Percentiles rank a stretch among this genome's conserved stretches.
Conservation (phyloP, 2,797 vertebrate species). For the Enteromius mattozi region DNA sequence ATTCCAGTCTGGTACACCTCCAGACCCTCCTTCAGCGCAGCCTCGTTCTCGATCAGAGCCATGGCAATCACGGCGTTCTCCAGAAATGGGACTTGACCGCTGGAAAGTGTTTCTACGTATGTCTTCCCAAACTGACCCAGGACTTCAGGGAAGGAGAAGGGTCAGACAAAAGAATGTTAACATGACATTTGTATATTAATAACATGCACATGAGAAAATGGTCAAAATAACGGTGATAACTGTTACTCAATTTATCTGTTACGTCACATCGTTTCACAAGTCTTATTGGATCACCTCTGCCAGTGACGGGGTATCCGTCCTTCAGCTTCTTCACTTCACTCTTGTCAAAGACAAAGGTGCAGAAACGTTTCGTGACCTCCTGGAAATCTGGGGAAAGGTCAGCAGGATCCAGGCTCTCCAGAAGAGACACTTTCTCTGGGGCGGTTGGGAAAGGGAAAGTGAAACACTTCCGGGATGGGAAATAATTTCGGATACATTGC, state of each 20-base stretch:
- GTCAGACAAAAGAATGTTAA: not conserved
- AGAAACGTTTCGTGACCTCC: constrained; percentile 51
- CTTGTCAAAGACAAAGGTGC: constrained; percentile 45
- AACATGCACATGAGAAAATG: not conserved
- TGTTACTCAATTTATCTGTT: not conserved
- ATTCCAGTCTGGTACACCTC: constrained; percentile 64
- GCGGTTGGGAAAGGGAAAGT: constrained; percentile 65
- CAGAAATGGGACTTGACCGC: constrained; percentile 62
- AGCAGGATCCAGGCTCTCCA: constrained; percentile 57
- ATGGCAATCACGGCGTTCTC: constrained; percentile 65
- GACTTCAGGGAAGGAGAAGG: constrained; percentile 50
- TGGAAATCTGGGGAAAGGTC: constrained; percentile 54
- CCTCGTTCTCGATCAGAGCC: constrained; percentile 65
- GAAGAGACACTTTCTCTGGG: constrained; percentile 47
- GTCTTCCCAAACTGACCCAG: constrained; percentile 62
- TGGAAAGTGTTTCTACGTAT: constrained; percentile 66
- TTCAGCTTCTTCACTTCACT: constrained; percentile 63
- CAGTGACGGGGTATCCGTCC: constrained; percentile 53
- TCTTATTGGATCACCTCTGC: not conserved
- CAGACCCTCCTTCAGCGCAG: constrained; percentile 55
- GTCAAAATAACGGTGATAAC: not conserved
- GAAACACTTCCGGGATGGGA: constrained; percentile 73
- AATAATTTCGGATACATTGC: constrained; percentile 70
- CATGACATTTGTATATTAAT: not conserved
- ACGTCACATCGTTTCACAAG: too few relatives aligned